phyloP scores from a whole-genome alignment of 2,113 vertebrate species.

The Scortum barcoo region DNA sequence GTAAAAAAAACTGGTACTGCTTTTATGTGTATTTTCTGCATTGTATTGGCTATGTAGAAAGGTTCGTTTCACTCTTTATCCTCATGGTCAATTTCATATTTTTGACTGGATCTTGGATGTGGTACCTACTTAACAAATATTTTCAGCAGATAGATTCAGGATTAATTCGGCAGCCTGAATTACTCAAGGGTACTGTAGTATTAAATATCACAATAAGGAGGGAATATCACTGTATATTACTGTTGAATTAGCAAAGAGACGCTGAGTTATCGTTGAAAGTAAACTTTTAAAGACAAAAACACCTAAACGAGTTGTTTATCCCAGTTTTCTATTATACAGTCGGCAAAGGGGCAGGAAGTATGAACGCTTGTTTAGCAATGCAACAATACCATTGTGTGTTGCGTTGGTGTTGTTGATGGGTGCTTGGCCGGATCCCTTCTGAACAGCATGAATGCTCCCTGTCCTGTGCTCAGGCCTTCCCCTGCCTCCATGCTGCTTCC shows the following conservation, averaged over 20 bases:
- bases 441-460: constrained; percentile 45
- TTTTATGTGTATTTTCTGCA: no score
- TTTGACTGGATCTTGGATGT: not conserved
- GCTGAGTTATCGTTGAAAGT: not conserved
- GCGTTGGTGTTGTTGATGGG: constrained; percentile 4
- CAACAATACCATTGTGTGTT: constrained; percentile 39
- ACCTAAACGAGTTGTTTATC: not conserved
- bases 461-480: constrained; percentile 18
- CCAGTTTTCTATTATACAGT: not conserved
- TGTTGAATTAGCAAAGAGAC: not conserved
- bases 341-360: not conserved
- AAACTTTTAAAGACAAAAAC: not conserved
- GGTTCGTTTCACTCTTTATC: not conserved
- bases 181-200: not conserved
- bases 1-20: no score
- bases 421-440: constrained; percentile 23
- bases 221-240: not conserved
- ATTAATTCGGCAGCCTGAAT: not conserved
- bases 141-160: not conserved
- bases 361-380: not conserved
- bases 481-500: not conserved
- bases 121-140: not conserved
- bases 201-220: not conserved
- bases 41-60: not conserved
- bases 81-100: not conserved